Percentiles rank a stretch among this genome's conserved stretches.
Conservation (phyloP, 64 coral and sea anemone species). For the Montipora foliosa region DNA sequence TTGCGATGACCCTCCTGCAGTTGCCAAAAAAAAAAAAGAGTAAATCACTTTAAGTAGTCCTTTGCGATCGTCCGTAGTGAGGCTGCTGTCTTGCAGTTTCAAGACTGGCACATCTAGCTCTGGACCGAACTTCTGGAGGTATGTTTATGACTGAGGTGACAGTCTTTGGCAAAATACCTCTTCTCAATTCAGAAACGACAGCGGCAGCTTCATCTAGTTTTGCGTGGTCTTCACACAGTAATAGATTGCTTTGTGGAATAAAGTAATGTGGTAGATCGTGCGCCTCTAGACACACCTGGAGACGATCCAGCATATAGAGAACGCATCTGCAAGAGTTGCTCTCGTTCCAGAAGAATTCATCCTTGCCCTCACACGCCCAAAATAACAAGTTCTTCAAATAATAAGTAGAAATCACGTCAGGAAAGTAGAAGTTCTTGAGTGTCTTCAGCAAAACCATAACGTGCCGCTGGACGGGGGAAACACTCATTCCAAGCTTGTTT, state of each 20-base stretch:
- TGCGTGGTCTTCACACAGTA: conserved; percentile 61
- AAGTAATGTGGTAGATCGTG: conserved; percentile 74
- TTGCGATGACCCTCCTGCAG: conserved; percentile 34
- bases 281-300: conserved; percentile 64
- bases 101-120: too few species aligned
- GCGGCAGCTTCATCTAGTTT: conserved; percentile 62
- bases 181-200: conserved; percentile 52
- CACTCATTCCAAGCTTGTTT: conserved; percentile 79
- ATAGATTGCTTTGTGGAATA: conserved; percentile 75
- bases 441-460: conserved; percentile 80
- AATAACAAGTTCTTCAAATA: conserved; percentile 90
- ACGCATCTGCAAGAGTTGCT: conserved; percentile 65
- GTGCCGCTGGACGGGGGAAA: conserved; percentile 81
- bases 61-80: not conserved
- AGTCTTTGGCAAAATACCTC: conserved; percentile 63
- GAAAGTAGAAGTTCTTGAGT: conserved; percentile 85
- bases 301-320: conserved; percentile 72
- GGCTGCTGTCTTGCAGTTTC: conserved; percentile 51
- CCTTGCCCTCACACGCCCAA: conserved; percentile 77
- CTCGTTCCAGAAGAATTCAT: conserved; percentile 67
- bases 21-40: conserved; percentile 53
- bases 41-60: not conserved
- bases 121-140: too few species aligned
- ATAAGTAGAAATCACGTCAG: conserved; percentile 79
- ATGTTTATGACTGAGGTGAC: too few species aligned